These are phyloP conservation scores for Lordiphosa andalusiaca DNA, from an alignment of 2,888 invertebrate species.

Conservation along the genomic window DNA sequence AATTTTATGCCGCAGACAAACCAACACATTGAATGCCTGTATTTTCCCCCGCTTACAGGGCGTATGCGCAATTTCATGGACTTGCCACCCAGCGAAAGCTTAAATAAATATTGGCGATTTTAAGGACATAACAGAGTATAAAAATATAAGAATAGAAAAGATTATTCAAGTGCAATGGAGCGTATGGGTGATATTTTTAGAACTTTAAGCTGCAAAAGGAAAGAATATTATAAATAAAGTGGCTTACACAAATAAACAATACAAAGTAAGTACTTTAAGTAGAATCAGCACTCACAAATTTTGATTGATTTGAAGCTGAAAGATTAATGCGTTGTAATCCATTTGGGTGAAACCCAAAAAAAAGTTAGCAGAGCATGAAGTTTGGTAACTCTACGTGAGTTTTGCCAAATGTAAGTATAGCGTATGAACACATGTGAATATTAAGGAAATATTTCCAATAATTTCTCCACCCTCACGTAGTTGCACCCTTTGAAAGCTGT, in stretches of 20 bases:
- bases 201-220: background rate
- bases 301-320: too few species aligned
- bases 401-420: too few species aligned
- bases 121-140: slow-evolving; percentile 14
- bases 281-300: too few species aligned
- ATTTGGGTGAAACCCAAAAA: too few species aligned
- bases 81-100: slow-evolving; percentile 34
- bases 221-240: slow-evolving; percentile 10
- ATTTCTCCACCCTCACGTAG: too few species aligned
- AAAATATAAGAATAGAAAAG: slow-evolving; percentile 6
- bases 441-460: too few species aligned
- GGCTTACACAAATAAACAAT: slow-evolving; percentile 16
- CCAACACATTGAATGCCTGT: slow-evolving; percentile 2
- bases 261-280: too few species aligned
- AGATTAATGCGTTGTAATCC: too few species aligned
- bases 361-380: too few species aligned
- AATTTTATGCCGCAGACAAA: slow-evolving; percentile 42
- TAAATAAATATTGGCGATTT: slow-evolving; percentile 39
- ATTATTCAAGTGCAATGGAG: slow-evolving; percentile 26
- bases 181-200: slow-evolving; percentile 31
- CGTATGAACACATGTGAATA: too few species aligned
- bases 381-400: too few species aligned
- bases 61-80: slow-evolving; percentile 39
- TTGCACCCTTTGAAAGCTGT: too few species aligned
- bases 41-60: slow-evolving; percentile 2